Conservation (phyloP, 2,797 vertebrate species). For the Heterohyrax brucei region DNA sequence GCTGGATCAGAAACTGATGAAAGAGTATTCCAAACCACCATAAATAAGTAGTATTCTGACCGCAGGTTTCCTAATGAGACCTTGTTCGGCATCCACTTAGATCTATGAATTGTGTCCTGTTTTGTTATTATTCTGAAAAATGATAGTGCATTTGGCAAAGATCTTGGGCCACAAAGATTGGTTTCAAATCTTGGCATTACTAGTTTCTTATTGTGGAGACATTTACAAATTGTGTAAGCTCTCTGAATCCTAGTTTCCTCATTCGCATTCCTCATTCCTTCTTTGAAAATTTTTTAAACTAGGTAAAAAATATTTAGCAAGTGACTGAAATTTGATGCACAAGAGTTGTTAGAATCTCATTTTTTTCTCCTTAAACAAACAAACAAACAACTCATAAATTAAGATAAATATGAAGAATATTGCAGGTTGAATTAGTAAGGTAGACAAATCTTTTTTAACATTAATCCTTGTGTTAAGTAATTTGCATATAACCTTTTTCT, state of each 20-base stretch:
- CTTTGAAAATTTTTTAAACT: neutral
- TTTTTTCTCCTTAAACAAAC: neutral
- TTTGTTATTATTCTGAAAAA: slow-evolving; percentile 1
- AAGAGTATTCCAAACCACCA: neutral
- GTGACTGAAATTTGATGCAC: neutral
- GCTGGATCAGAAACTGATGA: neutral
- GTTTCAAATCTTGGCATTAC: neutral
- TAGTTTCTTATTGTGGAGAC: neutral
- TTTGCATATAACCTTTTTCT: neutral
- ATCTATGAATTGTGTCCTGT: too few species aligned
- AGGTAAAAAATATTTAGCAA: neutral
- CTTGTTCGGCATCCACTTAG: neutral
- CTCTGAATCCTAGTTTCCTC: neutral
- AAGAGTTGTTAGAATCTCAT: neutral
- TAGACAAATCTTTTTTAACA: neutral
- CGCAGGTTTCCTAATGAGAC: neutral
- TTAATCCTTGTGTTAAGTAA: neutral
- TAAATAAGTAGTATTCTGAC: neutral
- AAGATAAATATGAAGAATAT: neutral
- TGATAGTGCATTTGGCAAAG: neutral
- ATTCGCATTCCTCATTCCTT: neutral
- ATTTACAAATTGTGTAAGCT: neutral
- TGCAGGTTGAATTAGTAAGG: neutral
- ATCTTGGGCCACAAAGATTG: neutral
- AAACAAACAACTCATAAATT: neutral